Evolutionary conservation across 2,888 invertebrate genomes (phyloP).

Genomic region (Omphaloscelis lunosa): DNA sequence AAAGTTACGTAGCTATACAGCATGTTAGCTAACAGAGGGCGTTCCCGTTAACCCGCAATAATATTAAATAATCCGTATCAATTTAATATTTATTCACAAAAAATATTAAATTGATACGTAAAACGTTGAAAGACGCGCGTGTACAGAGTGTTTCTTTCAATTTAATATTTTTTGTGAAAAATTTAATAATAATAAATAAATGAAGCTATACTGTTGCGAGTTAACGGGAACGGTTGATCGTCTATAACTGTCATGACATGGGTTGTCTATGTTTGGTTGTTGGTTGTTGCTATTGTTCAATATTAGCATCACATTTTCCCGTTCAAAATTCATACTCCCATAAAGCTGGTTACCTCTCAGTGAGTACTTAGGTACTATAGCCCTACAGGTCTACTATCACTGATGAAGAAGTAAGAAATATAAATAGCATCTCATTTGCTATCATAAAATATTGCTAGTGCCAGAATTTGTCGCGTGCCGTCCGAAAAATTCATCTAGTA

Average conservation of each 20-base stretch:
- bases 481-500: slow-evolving; percentile 1
- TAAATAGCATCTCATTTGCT: background rate
- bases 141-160: too few species aligned
- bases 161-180: too few species aligned
- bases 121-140: too few species aligned
- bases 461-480: background rate
- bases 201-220: too few species aligned
- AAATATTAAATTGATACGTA: too few species aligned
- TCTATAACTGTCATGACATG: background rate
- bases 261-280: background rate
- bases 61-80: too few species aligned
- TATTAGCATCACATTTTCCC: background rate
- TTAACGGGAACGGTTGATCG: background rate
- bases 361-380: background rate
- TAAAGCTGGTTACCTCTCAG: background rate
- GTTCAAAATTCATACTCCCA: background rate
- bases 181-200: too few species aligned
- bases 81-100: too few species aligned
- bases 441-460: background rate
- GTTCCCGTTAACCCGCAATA: too few species aligned
- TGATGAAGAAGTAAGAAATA: background rate
- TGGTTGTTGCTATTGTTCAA: background rate
- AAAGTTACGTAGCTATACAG: too few species aligned
- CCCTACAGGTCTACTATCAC: background rate
- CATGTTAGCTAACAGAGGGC: too few species aligned